Evolutionary conservation across 2,888 invertebrate genomes (phyloP), one percentile per base, ranked within the genome.

Genomic region (Cephus spinipes): DNA sequence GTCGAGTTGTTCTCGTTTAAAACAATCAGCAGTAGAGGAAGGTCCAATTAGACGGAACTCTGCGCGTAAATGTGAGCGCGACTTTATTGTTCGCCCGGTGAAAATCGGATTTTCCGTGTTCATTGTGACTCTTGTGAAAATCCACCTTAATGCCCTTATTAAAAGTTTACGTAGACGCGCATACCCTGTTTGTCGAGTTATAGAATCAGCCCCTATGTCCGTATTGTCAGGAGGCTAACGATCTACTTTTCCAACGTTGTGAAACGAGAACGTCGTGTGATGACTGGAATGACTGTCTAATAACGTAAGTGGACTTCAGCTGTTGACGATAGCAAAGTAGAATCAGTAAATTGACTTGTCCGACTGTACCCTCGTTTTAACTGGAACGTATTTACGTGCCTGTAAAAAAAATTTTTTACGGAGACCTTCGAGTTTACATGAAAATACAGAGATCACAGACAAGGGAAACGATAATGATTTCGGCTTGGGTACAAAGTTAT

Each of bases 1-100:
- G 84, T 85, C 86, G 87, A 89, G 89, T 89, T 89, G 88, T 88
- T 89, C 89, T 90, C 89, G 87, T 90, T 90, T 89, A 89, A 90
- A 89, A 90, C 90, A 90, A 90, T 90, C 90, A 90, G 85, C 88
- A 87, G 81, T 83, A 81, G 76, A 89, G 90, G 90, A 90, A 90
- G 90, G 86, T 82, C 88, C 90, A 90, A 91, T 91, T 91, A 90
- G 85, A 88, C 84, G 83, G 82, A 9, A 55, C 23, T 9, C 55
- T 55, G 23, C 15, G 40, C 15, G 15, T 55, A 55, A 55, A 55
- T 23, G 23, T 55, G 23, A 55, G 23, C 2, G 74, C 74, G 74
- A 34, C 35, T 15, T 74, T 55, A 55, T 55, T 55, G 55, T 55
- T 55, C 23, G 23, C 23, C 55, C 55, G 55, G 55, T 55, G 55